These are phyloP conservation scores for Alitta virens DNA, from an alignment of 2,888 invertebrate genomes.

Conservation along the genomic window DNA sequence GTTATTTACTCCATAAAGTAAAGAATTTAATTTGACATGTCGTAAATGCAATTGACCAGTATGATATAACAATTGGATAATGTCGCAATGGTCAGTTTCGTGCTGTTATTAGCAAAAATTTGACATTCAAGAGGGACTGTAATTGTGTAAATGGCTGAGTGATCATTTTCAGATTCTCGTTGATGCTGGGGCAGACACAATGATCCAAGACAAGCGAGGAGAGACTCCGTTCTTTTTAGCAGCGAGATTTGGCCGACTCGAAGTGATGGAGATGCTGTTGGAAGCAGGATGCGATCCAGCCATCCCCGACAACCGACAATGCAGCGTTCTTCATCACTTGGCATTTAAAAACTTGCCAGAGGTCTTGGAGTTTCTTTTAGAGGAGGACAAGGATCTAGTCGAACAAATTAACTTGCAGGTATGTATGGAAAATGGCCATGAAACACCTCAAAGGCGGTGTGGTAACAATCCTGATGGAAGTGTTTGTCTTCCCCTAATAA, in stretches of 20 bases:
- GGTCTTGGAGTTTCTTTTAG: not conserved
- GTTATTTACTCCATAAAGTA: too few species aligned
- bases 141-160: too few species aligned
- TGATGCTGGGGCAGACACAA: constrained; percentile 13
- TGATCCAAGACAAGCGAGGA: constrained; percentile 2
- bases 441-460: too few species aligned
- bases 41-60: too few species aligned
- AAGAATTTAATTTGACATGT: too few species aligned
- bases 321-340: constrained; percentile 7
- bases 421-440: too few species aligned
- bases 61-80: too few species aligned
- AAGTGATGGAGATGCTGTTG: constrained; percentile 3
- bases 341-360: not conserved
- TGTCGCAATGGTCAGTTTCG: too few species aligned
- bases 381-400: not conserved
- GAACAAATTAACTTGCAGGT: not conserved
- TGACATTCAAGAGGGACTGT: too few species aligned
- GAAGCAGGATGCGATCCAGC: not conserved
- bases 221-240: constrained; percentile 13
- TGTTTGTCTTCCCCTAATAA: too few species aligned
- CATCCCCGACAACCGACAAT: constrained; percentile 2
- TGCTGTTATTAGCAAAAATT: too few species aligned
- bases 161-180: not conserved
- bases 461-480: too few species aligned
- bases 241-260: not conserved